Base-by-base conservation (phyloP, 2,113 vertebrate genomes). In the Hydrochoerus hydrochaeris region DNA sequence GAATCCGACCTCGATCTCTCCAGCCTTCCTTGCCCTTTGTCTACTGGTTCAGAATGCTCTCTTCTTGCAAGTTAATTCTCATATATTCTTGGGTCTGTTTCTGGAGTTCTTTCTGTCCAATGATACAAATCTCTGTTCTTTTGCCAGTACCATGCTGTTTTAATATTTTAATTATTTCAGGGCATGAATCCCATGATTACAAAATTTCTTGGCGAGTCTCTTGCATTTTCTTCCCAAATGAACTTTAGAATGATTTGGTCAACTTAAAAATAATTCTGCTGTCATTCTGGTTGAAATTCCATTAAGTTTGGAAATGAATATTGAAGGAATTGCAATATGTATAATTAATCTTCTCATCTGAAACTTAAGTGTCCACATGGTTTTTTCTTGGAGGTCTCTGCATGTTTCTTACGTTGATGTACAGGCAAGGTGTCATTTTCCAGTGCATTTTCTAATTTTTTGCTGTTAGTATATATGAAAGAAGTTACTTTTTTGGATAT, bases 81-180 rank as follows among this genome's bases (percentile, higher is more conserved):
- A 54, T 52, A 90, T 91, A 65, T 32, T 94, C 65, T 92, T 87
- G 58, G 84, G 65, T 95, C 85, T 95, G 85, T 92, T 96, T 97
- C 87, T 95, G 69, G 80, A 95, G 69, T 84, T 93, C 71, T 65
- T 94, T 95, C 80, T 97, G 62, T 90, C 86, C 69, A 81, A 67
- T 95, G 96, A 93, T 97, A 95, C 28, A 78, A 80, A 95, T 95
- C 96, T 97, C 32, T 97, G 62, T 96, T 95, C 95, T 92, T 84
- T 95, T 85, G 95, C 95, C 91, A 96, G 80, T 95, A 87, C 92
- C 92, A 97, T 84, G 28, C 94, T 97, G 80, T 96, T 97, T 97
- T 97, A 97, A 97, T 97, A 93, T 97, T 97, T 97, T 97, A 97
- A 98, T 98, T 97, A 95, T 96, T 95, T 96, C 77, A 97, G 69